Evolutionary conservation across 2,797 vertebrate genomes (phyloP).

Genomic region (Acanthurus lineatus): DNA sequence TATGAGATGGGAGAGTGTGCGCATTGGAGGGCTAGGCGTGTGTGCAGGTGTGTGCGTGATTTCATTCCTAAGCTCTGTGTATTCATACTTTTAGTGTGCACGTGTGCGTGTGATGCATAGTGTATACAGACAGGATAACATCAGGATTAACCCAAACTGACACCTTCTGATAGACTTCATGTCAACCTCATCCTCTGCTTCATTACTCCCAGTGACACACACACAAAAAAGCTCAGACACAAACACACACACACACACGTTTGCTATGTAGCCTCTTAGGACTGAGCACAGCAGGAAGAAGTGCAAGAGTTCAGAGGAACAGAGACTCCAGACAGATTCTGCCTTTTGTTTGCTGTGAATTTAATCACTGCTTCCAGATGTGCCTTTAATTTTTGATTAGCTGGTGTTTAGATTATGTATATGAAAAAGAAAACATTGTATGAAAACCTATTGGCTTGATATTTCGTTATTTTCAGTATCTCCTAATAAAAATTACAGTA

Average conservation of each 20-base stretch:
- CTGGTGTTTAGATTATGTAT: constrained; percentile 44
- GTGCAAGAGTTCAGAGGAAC: constrained; percentile 46
- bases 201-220: constrained; percentile 71
- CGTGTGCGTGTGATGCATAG: constrained; percentile 16
- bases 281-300: constrained; percentile 58
- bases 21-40: constrained; percentile 4
- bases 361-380: constrained; percentile 75
- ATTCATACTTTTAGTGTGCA: constrained; percentile 27
- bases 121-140: constrained; percentile 60
- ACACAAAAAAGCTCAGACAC: constrained; percentile 40
- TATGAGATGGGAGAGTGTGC: constrained; percentile 11
- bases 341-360: constrained; percentile 73
- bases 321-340: constrained; percentile 53
- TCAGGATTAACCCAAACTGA: constrained; percentile 75
- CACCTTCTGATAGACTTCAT: constrained; percentile 72
- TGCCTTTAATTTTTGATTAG: constrained; percentile 74
- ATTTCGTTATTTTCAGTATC: no score
- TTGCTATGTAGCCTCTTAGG: constrained; percentile 40
- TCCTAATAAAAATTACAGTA: no score
- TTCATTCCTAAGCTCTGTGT: constrained; percentile 12
- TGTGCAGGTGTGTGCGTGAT: background rate
- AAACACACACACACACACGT: constrained; percentile 31
- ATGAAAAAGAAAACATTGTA: constrained; percentile 44
- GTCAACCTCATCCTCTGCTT: constrained; percentile 71
- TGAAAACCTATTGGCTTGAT: no score